Percentiles rank a stretch among this genome's conserved stretches.
phyloP scores from a whole-genome alignment of 2,797 vertebrate genomes.

The Halcyon badia region DNA sequence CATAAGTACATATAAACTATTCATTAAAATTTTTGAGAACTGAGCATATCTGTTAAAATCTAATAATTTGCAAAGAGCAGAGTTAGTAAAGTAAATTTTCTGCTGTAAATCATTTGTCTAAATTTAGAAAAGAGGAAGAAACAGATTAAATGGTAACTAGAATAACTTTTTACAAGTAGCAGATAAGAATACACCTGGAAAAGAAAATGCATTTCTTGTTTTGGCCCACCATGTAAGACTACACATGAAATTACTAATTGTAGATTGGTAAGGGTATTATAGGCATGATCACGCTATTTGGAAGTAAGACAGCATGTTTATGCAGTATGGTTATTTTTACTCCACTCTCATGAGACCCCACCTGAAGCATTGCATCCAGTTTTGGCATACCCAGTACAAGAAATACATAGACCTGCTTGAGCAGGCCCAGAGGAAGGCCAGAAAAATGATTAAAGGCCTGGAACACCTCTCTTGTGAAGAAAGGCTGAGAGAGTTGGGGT shows the following conservation, averaged over 20 bases:
- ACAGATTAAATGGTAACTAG: neutral
- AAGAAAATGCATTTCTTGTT: neutral
- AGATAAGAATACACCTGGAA: neutral
- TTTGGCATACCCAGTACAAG: neutral
- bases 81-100: neutral
- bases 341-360: neutral
- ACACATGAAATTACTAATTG: neutral
- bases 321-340: neutral
- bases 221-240: neutral
- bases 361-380: neutral
- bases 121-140: neutral
- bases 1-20: neutral
- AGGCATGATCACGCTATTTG: neutral
- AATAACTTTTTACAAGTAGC: neutral
- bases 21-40: neutral
- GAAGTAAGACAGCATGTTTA: neutral
- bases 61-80: neutral
- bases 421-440: neutral
- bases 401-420: neutral
- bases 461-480: neutral
- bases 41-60: neutral
- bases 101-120: neutral
- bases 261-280: neutral
- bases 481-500: rapidly evolving
- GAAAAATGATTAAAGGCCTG: neutral